A percentile compares a stretch with the other conserved stretches of the same genome.
Conservation (phyloP, 2,113 vertebrate species). For the Gopherus flavomarginatus region DNA sequence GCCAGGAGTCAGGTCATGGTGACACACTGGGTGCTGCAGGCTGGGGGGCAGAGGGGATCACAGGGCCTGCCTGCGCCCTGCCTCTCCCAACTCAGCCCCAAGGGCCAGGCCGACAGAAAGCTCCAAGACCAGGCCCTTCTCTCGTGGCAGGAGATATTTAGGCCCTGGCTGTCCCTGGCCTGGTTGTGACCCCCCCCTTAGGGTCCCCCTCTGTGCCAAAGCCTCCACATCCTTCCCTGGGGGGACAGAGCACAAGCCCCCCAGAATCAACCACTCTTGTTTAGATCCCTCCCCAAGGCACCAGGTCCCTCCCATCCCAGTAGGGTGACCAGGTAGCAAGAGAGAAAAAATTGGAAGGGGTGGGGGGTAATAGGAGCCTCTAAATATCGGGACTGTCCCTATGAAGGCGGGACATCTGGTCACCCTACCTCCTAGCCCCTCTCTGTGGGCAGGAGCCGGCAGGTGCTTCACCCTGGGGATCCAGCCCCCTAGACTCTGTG, state of each 20-base stretch:
- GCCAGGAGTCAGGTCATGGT: too few species aligned
- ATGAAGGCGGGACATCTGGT: too few species aligned
- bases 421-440: too few species aligned
- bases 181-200: not conserved
- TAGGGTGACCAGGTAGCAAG: too few species aligned
- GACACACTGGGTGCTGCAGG: too few species aligned
- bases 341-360: too few species aligned
- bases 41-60: too few species aligned
- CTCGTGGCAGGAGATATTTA: not conserved
- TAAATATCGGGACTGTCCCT: too few species aligned
- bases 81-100: not conserved
- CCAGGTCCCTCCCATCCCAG: too few species aligned
- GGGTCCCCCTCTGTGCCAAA: not conserved
- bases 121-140: not conserved
- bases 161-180: not conserved
- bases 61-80: too few species aligned
- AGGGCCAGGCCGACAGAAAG: not conserved
- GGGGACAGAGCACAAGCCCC: not conserved
- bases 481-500: not conserved
- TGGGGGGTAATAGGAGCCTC: too few species aligned
- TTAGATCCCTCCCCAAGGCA: not conserved
- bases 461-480: not conserved
- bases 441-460: not conserved
- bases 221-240: not conserved
- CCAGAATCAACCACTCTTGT: not conserved